Evolutionary conservation across 2,113 vertebrate genomes (phyloP).

Genomic region (Triplophysa dalaica): DNA sequence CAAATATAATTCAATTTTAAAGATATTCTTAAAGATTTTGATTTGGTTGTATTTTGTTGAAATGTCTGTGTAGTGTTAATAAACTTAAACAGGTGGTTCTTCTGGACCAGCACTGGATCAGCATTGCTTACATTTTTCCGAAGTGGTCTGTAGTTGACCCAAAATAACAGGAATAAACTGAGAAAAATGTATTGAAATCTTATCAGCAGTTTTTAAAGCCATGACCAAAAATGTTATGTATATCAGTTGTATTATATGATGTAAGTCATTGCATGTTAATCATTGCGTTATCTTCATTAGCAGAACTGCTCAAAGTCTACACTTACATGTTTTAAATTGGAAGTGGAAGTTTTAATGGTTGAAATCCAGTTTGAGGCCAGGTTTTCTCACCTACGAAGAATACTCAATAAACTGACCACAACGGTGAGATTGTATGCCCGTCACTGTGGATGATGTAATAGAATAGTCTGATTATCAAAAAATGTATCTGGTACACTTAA

Average conservation of each 20-base stretch:
- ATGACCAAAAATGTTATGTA: not conserved
- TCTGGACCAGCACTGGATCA: too few relatives aligned
- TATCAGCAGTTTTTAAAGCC: too few relatives aligned
- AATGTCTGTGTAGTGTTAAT: too few relatives aligned
- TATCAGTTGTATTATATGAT: not conserved
- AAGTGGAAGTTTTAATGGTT: constrained; percentile 42
- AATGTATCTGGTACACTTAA: not conserved
- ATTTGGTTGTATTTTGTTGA: too few relatives aligned
- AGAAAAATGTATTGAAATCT: too few relatives aligned
- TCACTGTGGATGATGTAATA: not conserved
- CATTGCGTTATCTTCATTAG: constrained; percentile 31
- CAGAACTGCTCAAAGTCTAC: constrained; percentile 60
- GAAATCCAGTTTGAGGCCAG: constrained; percentile 14
- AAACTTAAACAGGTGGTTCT: too few relatives aligned
- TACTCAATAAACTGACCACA: not conserved
- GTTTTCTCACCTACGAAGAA: not conserved
- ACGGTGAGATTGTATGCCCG: constrained; percentile 33
- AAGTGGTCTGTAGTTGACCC: too few relatives aligned
- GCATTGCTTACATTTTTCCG: too few relatives aligned
- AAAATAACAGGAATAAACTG: too few relatives aligned
- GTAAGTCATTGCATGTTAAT: not conserved
- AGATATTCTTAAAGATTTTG: too few relatives aligned
- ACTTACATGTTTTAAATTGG: constrained; percentile 50
- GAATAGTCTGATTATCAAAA: not conserved
- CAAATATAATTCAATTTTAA: too few relatives aligned